These are phyloP conservation scores for Camponotus floridanus DNA, from an alignment of 1,140 invertebrate genomes.

Conservation along the genomic window DNA sequence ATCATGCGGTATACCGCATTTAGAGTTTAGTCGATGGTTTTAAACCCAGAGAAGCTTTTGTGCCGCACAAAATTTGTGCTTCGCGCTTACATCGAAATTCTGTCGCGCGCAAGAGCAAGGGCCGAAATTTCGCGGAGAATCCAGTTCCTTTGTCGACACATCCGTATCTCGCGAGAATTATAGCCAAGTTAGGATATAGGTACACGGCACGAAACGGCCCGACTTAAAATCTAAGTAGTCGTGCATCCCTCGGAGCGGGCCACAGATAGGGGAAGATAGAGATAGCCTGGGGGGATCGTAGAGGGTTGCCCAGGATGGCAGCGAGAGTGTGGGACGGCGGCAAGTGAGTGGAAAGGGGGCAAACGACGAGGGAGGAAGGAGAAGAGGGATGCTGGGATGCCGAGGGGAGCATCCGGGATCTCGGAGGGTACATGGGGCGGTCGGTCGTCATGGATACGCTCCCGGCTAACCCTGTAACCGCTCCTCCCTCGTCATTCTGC, in stretches of 20 bases:
- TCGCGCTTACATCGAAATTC: conserved; percentile 44
- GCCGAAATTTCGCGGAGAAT: conserved; percentile 58
- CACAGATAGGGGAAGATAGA: conserved; percentile 63
- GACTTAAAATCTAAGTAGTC: conserved; percentile 71
- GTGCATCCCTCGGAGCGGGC: conserved; percentile 47
- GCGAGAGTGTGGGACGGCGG: conserved; percentile 48
- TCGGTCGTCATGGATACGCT: conserved; percentile 86
- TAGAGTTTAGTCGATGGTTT: conserved; percentile 2
- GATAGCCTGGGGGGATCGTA: conserved; percentile 22
- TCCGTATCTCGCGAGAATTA: conserved; percentile 64
- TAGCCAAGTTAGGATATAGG: conserved; percentile 63
- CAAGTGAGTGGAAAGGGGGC: conserved; percentile 52
- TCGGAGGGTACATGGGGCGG: conserved; percentile 83
- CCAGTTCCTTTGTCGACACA: conserved; percentile 61
- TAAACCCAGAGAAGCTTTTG: conserved; percentile 31
- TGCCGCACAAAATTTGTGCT: conserved; percentile 30
- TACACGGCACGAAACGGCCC: conserved; percentile 60
- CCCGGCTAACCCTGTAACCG: conserved; percentile 80
- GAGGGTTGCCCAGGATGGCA: conserved; percentile 61
- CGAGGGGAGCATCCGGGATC: conserved; percentile 82
- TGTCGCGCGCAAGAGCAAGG: conserved; percentile 36
- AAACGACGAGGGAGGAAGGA: conserved; percentile 29
- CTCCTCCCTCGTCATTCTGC: conserved; percentile 77
- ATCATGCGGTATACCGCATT: background rate
- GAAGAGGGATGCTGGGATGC: conserved; percentile 74